These are phyloP conservation scores for Hermodice carunculata DNA, from an alignment of 2,888 invertebrate genomes.

Conservation along the genomic window DNA sequence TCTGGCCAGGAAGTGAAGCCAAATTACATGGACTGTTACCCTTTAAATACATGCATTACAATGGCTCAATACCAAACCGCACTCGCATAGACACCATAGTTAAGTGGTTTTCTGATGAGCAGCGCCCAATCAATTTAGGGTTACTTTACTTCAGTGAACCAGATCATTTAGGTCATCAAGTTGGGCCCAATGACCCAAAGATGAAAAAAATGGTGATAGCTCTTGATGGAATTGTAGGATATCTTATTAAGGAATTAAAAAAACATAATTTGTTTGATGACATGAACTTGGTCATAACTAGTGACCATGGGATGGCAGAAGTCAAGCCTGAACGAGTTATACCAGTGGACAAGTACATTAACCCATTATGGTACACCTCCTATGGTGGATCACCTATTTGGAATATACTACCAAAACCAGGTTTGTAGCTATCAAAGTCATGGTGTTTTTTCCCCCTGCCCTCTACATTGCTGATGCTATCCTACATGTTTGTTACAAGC, in stretches of 20 bases:
- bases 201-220: constrained; percentile 73
- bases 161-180: constrained; percentile 76
- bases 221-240: constrained; percentile 68
- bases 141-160: constrained; percentile 81
- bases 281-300: constrained; percentile 78
- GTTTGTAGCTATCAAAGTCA: too few relatives aligned
- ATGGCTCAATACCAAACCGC: constrained; percentile 59
- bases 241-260: constrained; percentile 73
- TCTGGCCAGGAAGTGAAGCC: constrained; percentile 79
- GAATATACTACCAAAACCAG: constrained; percentile 9
- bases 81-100: constrained; percentile 54
- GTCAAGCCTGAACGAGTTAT: constrained; percentile 66
- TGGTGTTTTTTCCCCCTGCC: too few relatives aligned
- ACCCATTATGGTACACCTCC: constrained; percentile 19
- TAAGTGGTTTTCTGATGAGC: constrained; percentile 57
- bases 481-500: too few relatives aligned
- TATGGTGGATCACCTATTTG: constrained; percentile 1
- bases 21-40: constrained; percentile 69
- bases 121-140: constrained; percentile 78
- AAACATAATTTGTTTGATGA: constrained; percentile 71
- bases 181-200: constrained; percentile 70
- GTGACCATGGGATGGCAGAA: constrained; percentile 81
- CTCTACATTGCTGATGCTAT: too few relatives aligned
- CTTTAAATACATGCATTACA: constrained; percentile 41
- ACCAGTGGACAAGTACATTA: too few relatives aligned